Conservation (phyloP, 2,888 invertebrate species). For the Drosophila setosimentum region DNA sequence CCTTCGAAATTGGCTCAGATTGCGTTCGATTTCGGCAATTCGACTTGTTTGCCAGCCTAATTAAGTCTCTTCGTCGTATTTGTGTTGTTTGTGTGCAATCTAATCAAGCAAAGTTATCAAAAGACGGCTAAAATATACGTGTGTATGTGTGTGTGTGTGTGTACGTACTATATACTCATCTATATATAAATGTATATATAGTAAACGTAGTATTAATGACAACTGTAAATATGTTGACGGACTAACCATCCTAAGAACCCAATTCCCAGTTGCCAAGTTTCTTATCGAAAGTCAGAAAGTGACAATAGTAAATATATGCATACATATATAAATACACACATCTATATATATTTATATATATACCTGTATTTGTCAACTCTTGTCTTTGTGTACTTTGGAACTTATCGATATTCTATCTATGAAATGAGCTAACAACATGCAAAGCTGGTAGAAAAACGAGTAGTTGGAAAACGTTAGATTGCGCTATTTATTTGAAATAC, state of each 20-base stretch:
- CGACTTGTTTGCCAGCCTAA: slow-evolving; percentile 70
- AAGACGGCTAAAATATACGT: slow-evolving; percentile 31
- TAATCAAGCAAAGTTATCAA: slow-evolving; percentile 73
- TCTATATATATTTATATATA: not conserved
- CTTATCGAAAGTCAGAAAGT: slow-evolving; percentile 39
- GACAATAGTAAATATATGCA: slow-evolving; percentile 6
- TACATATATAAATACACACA: not conserved
- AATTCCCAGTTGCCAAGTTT: slow-evolving; percentile 45
- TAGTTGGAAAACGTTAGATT: not conserved
- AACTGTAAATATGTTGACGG: slow-evolving; percentile 43
- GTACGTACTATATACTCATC: not conserved
- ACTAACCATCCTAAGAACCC: not conserved
- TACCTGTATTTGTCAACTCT: not conserved
- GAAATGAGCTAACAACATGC: slow-evolving; percentile 19
- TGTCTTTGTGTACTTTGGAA: slow-evolving; percentile 7
- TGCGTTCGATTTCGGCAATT: slow-evolving; percentile 69
- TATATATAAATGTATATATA: not conserved
- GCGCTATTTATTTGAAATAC: not conserved
- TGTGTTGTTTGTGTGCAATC: slow-evolving; percentile 60
- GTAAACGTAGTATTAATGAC: slow-evolving; percentile 47
- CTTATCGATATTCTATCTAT: slow-evolving; percentile 38
- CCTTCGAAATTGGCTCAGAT: slow-evolving; percentile 36
- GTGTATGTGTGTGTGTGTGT: not conserved
- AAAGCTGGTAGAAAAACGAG: slow-evolving; percentile 5
- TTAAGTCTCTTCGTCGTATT: slow-evolving; percentile 63